Evolutionary conservation across 2,113 vertebrate genomes (phyloP), one percentile per base, ranked within the genome.

Genomic region (Puffinus mauretanicus): DNA sequence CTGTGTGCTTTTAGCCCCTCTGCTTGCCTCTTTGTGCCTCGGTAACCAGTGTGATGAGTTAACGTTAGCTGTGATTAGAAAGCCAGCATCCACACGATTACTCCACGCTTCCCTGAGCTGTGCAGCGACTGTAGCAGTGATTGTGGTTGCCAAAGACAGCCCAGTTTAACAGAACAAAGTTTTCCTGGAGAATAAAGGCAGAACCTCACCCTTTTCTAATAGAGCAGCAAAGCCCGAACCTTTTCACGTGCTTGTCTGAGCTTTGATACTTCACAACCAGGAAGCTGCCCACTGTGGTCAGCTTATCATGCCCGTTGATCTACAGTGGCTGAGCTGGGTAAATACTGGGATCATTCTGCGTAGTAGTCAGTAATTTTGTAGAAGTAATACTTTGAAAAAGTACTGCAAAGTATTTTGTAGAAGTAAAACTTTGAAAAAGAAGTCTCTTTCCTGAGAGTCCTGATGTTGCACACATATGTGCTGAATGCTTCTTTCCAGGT

Each of bases 391-490:
- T 40, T 40, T 40, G 40, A 40, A 40, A 40, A 40, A 40, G 40
- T 40, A 40, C 40, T 40, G 13, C 40, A 40, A 40, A 40, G 40
- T 40, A 49, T 65, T 64, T 65, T 13, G 7, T 65, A 38, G n/a
- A 60, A 38, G n/a, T 38, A 38, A 67, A 40, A 40, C 40, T 40
- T n/a, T 44, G 65, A 62, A 71, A 62, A 46, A 77, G 52, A 34
- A n/a, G 34, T 54, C 20, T 46, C 20, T 49, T 62, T 57, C 30
- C 51, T 7, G 24, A 55, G 57, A 32, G 40, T n/a, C 52, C 64
- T 62, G 19, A 36, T 21, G 60, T 46, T 78, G 58, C 49, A 13
- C 8, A 1, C 1, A 0, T 15, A 4, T 1, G 26, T 19, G 60
- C 47, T 11, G 13, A 86, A 62, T 11, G 32, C 44, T 76, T 40